Conservation (phyloP, 2,113 vertebrate genomes). For the Euleptes europaea region DNA sequence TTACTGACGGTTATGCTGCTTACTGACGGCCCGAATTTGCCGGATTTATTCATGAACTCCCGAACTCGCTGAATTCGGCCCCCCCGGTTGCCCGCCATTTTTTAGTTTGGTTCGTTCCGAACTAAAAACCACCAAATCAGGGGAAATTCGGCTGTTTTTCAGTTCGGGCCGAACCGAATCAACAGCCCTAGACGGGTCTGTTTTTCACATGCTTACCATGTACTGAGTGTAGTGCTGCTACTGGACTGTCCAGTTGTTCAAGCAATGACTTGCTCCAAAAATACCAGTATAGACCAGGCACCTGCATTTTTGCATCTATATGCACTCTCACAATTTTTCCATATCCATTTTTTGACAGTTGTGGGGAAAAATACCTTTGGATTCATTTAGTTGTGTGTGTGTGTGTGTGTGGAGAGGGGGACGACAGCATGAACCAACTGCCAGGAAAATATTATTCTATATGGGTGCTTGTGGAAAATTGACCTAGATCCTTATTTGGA, state of each 20-base stretch:
- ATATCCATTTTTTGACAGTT: neutral
- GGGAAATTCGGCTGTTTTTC: too few species aligned
- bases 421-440: neutral
- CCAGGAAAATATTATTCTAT: neutral
- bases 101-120: too few species aligned
- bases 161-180: too few species aligned
- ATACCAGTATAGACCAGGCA: neutral
- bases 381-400: too few species aligned
- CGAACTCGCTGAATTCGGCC: too few species aligned
- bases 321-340: neutral
- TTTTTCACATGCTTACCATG: neutral
- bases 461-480: neutral
- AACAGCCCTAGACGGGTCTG: neutral
- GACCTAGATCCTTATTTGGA: neutral
- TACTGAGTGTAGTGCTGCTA: neutral
- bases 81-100: too few species aligned
- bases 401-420: too few species aligned
- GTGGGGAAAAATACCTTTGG: neutral
- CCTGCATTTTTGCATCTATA: neutral
- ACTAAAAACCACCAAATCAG: too few species aligned
- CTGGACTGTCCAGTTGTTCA: neutral
- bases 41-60: too few species aligned
- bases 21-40: too few species aligned
- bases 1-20: too few species aligned
- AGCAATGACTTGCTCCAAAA: neutral